Evolutionary conservation across 2,113 vertebrate genomes (phyloP).

Genomic region (Rhombomys opimus): DNA sequence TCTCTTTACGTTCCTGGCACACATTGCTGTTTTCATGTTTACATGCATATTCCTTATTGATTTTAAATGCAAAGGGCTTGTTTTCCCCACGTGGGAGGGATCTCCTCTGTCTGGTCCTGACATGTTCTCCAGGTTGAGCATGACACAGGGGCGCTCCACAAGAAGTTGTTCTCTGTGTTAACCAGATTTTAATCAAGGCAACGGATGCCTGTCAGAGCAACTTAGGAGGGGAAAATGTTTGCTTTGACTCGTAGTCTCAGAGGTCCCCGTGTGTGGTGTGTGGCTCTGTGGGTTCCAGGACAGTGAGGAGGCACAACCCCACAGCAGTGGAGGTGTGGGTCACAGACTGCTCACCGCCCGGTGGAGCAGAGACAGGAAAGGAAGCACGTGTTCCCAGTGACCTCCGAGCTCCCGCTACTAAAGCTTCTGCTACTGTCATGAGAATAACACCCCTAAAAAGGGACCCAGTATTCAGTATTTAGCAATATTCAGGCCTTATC

Average conservation of each 20-base stretch:
- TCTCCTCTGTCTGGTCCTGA: background rate
- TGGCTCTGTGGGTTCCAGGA: background rate
- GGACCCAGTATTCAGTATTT: background rate
- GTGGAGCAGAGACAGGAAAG: background rate
- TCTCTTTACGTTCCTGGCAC: too few species aligned
- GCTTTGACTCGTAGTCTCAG: background rate
- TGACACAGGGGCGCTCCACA: too few species aligned
- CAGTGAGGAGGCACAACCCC: background rate
- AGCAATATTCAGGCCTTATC: background rate
- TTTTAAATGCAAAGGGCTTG: background rate
- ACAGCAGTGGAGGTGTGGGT: too few species aligned
- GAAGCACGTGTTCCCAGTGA: background rate
- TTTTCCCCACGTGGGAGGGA: background rate
- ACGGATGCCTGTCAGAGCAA: too few species aligned
- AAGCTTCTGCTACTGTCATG: background rate
- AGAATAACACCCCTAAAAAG: background rate
- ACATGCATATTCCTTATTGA: background rate
- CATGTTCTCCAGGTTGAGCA: background rate
- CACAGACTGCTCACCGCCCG: background rate
- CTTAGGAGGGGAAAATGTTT: background rate
- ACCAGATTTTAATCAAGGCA: background rate
- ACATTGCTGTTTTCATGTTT: background rate
- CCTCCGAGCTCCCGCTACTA: background rate
- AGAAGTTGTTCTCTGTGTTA: background rate
- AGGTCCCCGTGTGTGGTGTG: too few species aligned